These are phyloP conservation scores for Trissolcus japonicus DNA, from an alignment of 2,888 invertebrate species.

Conservation along the genomic window DNA sequence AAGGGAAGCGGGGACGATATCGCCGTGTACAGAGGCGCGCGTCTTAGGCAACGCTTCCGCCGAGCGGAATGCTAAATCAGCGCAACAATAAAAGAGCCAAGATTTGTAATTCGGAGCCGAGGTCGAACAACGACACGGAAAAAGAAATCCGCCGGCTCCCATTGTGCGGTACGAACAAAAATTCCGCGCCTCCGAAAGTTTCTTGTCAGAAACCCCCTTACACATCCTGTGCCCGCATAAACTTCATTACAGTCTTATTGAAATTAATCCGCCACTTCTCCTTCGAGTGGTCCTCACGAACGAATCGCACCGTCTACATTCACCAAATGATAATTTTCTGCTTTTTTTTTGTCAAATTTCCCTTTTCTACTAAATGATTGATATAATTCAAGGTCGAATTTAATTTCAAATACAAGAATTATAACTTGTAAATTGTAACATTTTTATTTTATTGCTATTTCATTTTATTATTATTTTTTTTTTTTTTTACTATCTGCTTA, in stretches of 20 bases:
- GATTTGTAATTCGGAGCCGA: conserved; percentile 72
- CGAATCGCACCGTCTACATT: background rate
- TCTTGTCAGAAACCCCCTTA: conserved; percentile 29
- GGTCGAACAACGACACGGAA: conserved; percentile 65
- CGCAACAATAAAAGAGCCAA: conserved; percentile 60
- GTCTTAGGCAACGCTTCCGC: conserved; percentile 34
- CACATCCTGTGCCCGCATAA: conserved; percentile 41
- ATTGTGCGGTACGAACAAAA: conserved; percentile 71
- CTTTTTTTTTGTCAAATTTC: background rate
- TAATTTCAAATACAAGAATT: background rate
- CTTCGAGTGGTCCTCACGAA: conserved; percentile 8
- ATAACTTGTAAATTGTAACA: no score
- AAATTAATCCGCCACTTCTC: conserved; percentile 42
- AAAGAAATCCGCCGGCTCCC: conserved; percentile 70
- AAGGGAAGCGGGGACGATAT: conserved; percentile 17
- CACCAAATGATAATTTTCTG: background rate
- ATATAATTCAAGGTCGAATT: background rate
- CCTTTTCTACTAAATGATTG: background rate
- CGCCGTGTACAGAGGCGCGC: conserved; percentile 18
- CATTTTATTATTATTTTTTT: no score
- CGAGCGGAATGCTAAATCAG: conserved; percentile 63
- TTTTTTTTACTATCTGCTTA: no score
- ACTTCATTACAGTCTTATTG: conserved; percentile 51
- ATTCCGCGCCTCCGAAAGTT: conserved; percentile 62
- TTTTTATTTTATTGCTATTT: no score